Evolutionary conservation across 2,888 invertebrate species (phyloP).

Genomic region (Galeruca laticollis): DNA sequence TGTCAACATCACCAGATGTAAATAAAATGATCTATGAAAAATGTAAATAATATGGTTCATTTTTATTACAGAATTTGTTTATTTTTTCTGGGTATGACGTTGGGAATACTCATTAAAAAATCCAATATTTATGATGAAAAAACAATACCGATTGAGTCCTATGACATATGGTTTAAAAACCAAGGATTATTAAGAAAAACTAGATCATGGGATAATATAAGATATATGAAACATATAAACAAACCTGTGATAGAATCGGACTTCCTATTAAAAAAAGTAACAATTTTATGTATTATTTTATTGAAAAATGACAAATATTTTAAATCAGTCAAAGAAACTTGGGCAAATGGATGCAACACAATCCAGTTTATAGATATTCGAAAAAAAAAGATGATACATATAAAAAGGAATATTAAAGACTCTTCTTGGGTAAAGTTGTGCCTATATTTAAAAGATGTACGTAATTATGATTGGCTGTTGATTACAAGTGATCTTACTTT

Average conservation of each 20-base stretch:
- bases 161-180: conserved; percentile 54
- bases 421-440: conserved; percentile 63
- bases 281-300: conserved; percentile 68
- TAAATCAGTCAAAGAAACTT: conserved; percentile 59
- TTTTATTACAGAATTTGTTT: conserved; percentile 49
- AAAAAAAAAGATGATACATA: conserved; percentile 52
- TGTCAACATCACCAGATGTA: no score
- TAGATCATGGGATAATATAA: conserved; percentile 54
- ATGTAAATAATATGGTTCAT: conserved; percentile 55
- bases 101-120: conserved; percentile 52
- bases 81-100: conserved; percentile 51
- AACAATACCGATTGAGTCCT: conserved; percentile 38
- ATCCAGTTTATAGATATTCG: conserved; percentile 53
- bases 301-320: conserved; percentile 65
- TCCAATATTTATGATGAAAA: conserved; percentile 30
- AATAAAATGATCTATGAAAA: no score
- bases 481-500: conserved; percentile 71
- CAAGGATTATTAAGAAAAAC: conserved; percentile 43
- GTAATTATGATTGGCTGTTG: conserved; percentile 68
- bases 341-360: conserved; percentile 62
- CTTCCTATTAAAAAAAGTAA: conserved; percentile 60
- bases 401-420: conserved; percentile 53
- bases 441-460: conserved; percentile 51
- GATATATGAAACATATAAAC: conserved; percentile 52
- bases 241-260: conserved; percentile 55